Evolutionary conservation across 2,797 vertebrate genomes (phyloP).

Genomic region (Aselliscus stoliczkanus): DNA sequence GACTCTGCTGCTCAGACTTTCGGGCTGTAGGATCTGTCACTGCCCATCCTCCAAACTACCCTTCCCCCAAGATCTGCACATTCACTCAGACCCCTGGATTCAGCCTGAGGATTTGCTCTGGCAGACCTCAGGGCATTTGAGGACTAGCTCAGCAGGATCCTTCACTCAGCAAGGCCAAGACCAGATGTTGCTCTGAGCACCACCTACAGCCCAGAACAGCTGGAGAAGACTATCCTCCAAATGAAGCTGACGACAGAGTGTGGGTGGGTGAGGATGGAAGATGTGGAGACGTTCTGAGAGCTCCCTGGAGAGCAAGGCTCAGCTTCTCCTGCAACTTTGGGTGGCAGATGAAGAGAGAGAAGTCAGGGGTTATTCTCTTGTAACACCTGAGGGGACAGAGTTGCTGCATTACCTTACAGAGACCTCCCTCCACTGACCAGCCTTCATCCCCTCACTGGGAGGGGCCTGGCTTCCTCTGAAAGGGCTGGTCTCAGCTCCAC

Average conservation of each 20-base stretch:
- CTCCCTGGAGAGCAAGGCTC: not conserved
- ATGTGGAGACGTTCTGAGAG: not conserved
- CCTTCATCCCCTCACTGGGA: not conserved
- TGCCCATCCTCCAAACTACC: too few species aligned
- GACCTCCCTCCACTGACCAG: not conserved
- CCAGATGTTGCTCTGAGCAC: not conserved
- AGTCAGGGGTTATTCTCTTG: not conserved
- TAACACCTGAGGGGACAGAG: not conserved
- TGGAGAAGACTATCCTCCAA: not conserved
- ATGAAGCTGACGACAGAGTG: not conserved
- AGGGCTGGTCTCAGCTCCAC: not conserved
- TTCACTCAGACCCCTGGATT: not conserved
- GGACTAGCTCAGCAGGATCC: not conserved
- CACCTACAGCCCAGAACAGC: not conserved
- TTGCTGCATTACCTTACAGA: not conserved
- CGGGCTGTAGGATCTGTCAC: not conserved
- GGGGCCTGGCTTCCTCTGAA: not conserved
- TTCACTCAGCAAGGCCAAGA: not conserved
- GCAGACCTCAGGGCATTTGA: not conserved
- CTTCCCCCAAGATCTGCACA: not conserved
- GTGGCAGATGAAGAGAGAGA: not conserved
- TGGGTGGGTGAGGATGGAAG: not conserved
- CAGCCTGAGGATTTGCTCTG: not conserved
- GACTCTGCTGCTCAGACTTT: not conserved
- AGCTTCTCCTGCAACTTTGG: not conserved